Conservation (phyloP, 2,113 vertebrate species). For the Cyprinodon variegatus region DNA sequence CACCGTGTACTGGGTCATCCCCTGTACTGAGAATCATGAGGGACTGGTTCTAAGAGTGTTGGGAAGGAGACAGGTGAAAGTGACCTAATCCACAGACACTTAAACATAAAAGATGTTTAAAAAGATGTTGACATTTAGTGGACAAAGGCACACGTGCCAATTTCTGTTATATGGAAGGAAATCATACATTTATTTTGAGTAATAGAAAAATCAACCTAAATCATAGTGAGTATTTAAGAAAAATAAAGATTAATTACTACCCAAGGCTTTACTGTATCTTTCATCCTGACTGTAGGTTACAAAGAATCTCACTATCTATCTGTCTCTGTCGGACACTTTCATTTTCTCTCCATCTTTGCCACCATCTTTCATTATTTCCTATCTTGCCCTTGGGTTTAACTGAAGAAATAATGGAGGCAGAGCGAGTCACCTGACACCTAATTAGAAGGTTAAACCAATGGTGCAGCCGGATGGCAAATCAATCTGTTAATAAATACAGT, state of each 20-base stretch:
- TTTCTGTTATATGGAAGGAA: neutral
- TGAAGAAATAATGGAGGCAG: slow-evolving; percentile 47
- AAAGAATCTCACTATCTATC: slow-evolving; percentile 54
- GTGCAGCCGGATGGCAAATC: slow-evolving; percentile 69
- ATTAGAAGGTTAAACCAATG: slow-evolving; percentile 73
- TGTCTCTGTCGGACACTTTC: slow-evolving; percentile 55
- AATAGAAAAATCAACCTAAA: slow-evolving; percentile 14
- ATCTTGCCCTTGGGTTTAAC: slow-evolving; percentile 48
- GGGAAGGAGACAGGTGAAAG: too few relatives aligned
- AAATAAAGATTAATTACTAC: slow-evolving; percentile 23
- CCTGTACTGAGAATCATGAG: too few relatives aligned
- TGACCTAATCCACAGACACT: too few relatives aligned
- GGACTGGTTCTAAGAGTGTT: too few relatives aligned
- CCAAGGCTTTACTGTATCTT: slow-evolving; percentile 1
- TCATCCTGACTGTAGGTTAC: slow-evolving; percentile 28
- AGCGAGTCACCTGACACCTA: slow-evolving; percentile 60
- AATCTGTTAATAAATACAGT: slow-evolving; percentile 72
- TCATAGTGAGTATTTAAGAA: slow-evolving; percentile 37
- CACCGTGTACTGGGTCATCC: too few relatives aligned
- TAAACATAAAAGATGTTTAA: too few relatives aligned
- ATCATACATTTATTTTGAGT: slow-evolving; percentile 15
- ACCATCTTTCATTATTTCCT: slow-evolving; percentile 57
- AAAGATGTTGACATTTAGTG: too few relatives aligned
- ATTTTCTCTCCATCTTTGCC: slow-evolving; percentile 53
- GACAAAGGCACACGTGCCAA: too few relatives aligned